Conservation (phyloP, 2,797 vertebrate genomes). For the Macropodus opercularis region DNA sequence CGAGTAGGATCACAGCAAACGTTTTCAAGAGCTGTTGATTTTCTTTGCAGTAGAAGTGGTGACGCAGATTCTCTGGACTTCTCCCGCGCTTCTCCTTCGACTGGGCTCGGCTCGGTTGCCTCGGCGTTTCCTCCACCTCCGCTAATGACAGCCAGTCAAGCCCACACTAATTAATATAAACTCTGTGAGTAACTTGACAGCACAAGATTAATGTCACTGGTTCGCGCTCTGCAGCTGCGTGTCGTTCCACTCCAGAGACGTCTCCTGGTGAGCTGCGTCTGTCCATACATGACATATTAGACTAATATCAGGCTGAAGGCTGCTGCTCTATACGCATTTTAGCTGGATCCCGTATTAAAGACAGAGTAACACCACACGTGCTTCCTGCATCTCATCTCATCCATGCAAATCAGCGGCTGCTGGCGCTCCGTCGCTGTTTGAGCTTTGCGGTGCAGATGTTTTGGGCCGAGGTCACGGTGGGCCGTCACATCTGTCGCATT, state of each 20-base stretch:
- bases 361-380: slow-evolving; percentile 37
- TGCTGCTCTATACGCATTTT: neutral
- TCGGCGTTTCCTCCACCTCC: too few relatives aligned
- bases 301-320: too few relatives aligned
- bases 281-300: too few relatives aligned
- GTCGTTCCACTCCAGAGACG: too few relatives aligned
- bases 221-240: too few relatives aligned
- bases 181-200: too few relatives aligned
- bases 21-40: neutral
- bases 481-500: slow-evolving; percentile 40
- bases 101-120: too few relatives aligned
- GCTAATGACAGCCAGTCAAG: too few relatives aligned
- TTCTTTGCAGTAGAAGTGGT: neutral
- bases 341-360: slow-evolving; percentile 9
- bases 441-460: slow-evolving; percentile 42
- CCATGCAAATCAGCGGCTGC: slow-evolving; percentile 4
- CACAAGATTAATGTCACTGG: too few relatives aligned
- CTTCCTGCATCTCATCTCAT: slow-evolving; percentile 7
- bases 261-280: too few relatives aligned
- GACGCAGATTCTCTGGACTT: neutral
- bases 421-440: neutral
- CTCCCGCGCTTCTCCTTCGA: too few relatives aligned
- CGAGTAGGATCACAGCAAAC: neutral
- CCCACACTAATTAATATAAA: too few relatives aligned
- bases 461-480: slow-evolving; percentile 29